These are phyloP conservation scores for Helleia helle DNA, from an alignment of 2,888 invertebrate species.

Conservation along the genomic window DNA sequence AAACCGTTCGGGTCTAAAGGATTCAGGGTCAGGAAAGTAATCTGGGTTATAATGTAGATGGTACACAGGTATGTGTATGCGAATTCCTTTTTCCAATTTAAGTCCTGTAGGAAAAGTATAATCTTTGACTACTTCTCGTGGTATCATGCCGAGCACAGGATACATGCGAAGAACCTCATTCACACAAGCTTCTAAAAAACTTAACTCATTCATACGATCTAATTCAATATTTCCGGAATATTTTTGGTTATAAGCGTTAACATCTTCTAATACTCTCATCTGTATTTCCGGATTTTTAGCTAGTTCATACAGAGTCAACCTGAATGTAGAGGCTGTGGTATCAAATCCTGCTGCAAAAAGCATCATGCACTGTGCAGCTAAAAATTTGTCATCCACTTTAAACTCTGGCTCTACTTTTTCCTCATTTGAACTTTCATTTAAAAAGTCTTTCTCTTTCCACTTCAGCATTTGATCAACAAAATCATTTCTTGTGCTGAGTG, in stretches of 20 bases:
- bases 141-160: slow-evolving; percentile 30
- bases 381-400: slow-evolving; percentile 45
- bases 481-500: slow-evolving; percentile 32
- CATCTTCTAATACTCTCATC: slow-evolving; percentile 27
- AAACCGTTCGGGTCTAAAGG: slow-evolving; percentile 39
- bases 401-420: slow-evolving; percentile 26
- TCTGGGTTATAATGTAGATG: slow-evolving; percentile 33
- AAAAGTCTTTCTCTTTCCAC: slow-evolving; percentile 28
- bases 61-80: slow-evolving; percentile 37
- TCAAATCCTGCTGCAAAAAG: slow-evolving; percentile 55
- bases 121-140: slow-evolving; percentile 33
- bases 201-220: slow-evolving; percentile 35
- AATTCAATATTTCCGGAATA: slow-evolving; percentile 27
- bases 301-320: slow-evolving; percentile 34
- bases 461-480: slow-evolving; percentile 37
- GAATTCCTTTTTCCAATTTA: slow-evolving; percentile 30
- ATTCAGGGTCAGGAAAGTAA: slow-evolving; percentile 34
- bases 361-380: slow-evolving; percentile 65
- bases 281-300: slow-evolving; percentile 31
- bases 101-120: slow-evolving; percentile 37
- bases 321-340: slow-evolving; percentile 33
- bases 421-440: slow-evolving; percentile 35
- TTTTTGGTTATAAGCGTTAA: slow-evolving; percentile 29
- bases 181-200: slow-evolving; percentile 36
- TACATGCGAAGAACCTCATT: slow-evolving; percentile 37